A percentile compares a stretch with the other conserved stretches of the same genome.
These are phyloP conservation scores for Syngnathus rostellatus DNA, from an alignment of 2,797 vertebrate genomes.

Conservation along the genomic window DNA sequence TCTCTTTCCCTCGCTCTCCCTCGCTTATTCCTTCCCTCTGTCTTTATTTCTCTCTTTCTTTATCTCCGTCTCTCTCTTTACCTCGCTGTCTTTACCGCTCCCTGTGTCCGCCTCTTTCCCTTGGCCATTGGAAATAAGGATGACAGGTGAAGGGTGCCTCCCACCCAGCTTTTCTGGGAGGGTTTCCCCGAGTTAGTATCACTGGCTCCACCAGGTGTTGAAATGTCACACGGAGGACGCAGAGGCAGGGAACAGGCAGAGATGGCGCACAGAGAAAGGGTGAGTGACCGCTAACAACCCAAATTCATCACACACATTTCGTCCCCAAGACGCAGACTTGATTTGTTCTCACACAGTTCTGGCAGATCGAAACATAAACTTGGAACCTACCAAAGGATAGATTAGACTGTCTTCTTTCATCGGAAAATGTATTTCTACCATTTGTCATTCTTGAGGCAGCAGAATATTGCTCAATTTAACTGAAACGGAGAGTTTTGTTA, in stretches of 20 bases:
- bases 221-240: slow-evolving; percentile 49
- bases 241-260: slow-evolving; percentile 35
- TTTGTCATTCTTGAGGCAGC: no score
- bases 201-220: slow-evolving; percentile 64
- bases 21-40: slow-evolving; percentile 7
- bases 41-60: neutral
- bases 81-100: slow-evolving; percentile 23
- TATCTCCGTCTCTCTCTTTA: neutral
- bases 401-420: no score
- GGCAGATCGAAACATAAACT: no score
- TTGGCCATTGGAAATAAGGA: slow-evolving; percentile 58
- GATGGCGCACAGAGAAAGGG: slow-evolving; percentile 65
- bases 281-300: slow-evolving; percentile 48
- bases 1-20: neutral
- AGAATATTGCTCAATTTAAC: no score
- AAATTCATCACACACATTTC: slow-evolving; percentile 5
- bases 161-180: slow-evolving; percentile 63
- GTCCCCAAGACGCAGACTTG: slow-evolving; percentile 15
- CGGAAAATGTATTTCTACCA: no score
- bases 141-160: slow-evolving; percentile 59
- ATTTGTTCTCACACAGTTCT: neutral
- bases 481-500: no score
- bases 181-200: slow-evolving; percentile 61
- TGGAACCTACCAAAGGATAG: no score
- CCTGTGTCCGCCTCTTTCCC: slow-evolving; percentile 22